phyloP scores from a whole-genome alignment of 2,113 vertebrate species.

The Mustela lutreola region DNA sequence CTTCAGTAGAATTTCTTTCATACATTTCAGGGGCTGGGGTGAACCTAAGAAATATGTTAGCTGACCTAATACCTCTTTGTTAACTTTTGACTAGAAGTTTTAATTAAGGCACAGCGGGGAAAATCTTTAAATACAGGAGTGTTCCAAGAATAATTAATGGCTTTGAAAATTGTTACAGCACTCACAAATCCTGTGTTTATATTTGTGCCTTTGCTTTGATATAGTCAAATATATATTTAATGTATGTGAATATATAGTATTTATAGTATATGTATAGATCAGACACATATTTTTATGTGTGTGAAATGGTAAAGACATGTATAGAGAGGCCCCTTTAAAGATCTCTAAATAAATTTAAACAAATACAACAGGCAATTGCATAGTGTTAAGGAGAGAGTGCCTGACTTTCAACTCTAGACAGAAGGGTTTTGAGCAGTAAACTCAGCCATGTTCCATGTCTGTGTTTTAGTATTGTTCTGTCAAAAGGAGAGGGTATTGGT shows the following conservation, averaged over 20 bases:
- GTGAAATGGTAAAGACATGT: background rate
- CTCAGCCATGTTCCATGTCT: background rate
- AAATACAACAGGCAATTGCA: background rate
- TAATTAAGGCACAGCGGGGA: conserved; percentile 26
- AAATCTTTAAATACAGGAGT: conserved; percentile 39
- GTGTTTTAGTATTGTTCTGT: background rate
- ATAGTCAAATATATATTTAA: background rate
- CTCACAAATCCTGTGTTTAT: conserved; percentile 58
- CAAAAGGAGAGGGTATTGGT: conserved; percentile 24
- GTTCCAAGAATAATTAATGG: conserved; percentile 53
- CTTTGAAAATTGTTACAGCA: conserved; percentile 8
- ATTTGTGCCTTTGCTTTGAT: conserved; percentile 57
- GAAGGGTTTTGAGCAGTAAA: background rate
- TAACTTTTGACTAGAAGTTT: conserved; percentile 60
- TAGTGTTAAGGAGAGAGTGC: background rate
- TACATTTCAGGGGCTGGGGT: background rate
- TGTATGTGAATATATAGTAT: background rate
- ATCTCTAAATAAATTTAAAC: background rate
- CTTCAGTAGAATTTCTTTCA: conserved; percentile 54
- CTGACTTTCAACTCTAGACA: background rate
- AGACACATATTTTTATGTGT: background rate
- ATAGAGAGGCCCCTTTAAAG: background rate
- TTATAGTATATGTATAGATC: background rate
- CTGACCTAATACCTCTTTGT: conserved; percentile 50
- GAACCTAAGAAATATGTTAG: conserved; percentile 11